Evolutionary conservation across 2,113 vertebrate species (phyloP).

Genomic region (Pomatorhinus ruficollis): DNA sequence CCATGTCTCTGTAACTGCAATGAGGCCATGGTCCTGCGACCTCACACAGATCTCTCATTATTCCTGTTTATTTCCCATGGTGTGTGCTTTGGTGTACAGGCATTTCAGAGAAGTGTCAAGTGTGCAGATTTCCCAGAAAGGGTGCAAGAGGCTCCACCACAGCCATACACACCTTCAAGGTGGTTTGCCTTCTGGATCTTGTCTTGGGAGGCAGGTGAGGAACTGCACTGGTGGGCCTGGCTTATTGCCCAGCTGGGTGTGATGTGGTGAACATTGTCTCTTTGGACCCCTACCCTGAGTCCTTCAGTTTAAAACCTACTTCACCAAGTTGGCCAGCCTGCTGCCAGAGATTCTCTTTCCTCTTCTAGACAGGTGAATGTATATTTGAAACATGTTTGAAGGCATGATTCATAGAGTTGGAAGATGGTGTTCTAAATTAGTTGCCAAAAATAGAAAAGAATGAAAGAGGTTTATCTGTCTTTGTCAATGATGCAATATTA

Average conservation of each 20-base stretch:
- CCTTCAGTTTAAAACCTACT: not conserved
- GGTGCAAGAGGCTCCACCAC: not conserved
- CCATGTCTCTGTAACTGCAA: not conserved
- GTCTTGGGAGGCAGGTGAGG: not conserved
- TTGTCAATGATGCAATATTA: not conserved
- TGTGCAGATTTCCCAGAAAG: not conserved
- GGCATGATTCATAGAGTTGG: not conserved
- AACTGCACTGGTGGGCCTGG: not conserved
- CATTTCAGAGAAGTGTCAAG: not conserved
- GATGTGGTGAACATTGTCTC: not conserved
- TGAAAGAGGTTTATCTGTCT: not conserved
- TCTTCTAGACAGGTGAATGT: not conserved
- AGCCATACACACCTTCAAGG: rapidly evolving
- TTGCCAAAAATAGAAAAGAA: constrained; percentile 1
- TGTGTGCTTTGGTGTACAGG: rapidly evolving
- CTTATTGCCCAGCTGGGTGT: not conserved
- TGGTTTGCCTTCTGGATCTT: not conserved
- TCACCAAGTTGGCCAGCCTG: not conserved
- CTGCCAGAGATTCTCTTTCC: not conserved
- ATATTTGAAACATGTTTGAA: not conserved
- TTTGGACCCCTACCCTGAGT: not conserved
- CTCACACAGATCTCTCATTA: not conserved
- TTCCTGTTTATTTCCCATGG: not conserved
- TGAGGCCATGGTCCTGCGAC: rapidly evolving
- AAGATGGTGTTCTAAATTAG: not conserved